phyloP scores from a whole-genome alignment of 37 sponge, comb jelly and placozoan species.

The Agelas oroides region DNA sequence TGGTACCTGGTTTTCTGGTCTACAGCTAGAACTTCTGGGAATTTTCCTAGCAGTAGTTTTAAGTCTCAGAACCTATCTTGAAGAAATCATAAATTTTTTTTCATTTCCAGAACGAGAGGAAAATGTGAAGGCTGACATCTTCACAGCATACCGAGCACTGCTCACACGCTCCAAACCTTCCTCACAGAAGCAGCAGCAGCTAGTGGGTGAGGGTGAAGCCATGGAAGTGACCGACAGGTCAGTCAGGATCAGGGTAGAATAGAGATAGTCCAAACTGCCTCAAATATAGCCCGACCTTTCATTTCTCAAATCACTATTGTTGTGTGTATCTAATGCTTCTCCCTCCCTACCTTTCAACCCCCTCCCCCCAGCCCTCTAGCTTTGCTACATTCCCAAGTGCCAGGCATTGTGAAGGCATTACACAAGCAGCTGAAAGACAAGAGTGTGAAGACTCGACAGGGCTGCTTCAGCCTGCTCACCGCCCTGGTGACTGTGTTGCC shows the following conservation, averaged over 20 bases:
- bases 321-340: too few species aligned
- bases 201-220: slow-evolving; percentile 26
- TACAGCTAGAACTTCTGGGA: too few species aligned
- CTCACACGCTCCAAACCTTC: slow-evolving; percentile 59
- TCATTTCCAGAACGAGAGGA: slow-evolving; percentile 98
- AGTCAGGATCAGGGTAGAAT: too few species aligned
- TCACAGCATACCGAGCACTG: slow-evolving; percentile 90
- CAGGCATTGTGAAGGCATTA: slow-evolving; percentile 84
- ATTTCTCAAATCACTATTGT: too few species aligned
- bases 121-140: slow-evolving; percentile 95
- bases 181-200: slow-evolving; percentile 9
- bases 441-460: slow-evolving; percentile 90
- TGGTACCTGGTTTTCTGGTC: too few species aligned
- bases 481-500: slow-evolving; percentile 87
- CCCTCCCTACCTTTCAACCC: too few species aligned
- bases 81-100: too few species aligned
- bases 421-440: slow-evolving; percentile 93
- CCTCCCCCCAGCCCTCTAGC: slow-evolving; percentile 50
- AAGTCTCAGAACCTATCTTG: too few species aligned
- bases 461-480: slow-evolving; percentile 93
- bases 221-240: slow-evolving; percentile 72
- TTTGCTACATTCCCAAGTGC: slow-evolving; percentile 75
- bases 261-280: too few species aligned
- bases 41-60: too few species aligned
- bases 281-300: too few species aligned